These are phyloP conservation scores for Oxyura jamaicensis DNA, from an alignment of 2,113 vertebrate genomes.

Conservation along the genomic window DNA sequence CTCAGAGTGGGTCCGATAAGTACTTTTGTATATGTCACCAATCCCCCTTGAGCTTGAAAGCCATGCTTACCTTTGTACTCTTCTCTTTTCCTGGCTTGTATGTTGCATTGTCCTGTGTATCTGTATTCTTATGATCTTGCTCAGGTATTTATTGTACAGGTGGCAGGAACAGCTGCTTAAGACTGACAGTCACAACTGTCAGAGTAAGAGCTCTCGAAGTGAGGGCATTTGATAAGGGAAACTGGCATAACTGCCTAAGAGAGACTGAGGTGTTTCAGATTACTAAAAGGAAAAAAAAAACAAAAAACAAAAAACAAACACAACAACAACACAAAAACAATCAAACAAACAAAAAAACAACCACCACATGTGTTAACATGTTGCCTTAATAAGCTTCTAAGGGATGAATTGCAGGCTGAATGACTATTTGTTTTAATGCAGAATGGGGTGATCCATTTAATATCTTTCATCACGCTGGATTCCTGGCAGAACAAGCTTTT, in stretches of 20 bases:
- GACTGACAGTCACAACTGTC: neutral
- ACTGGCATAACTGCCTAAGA: accelerated
- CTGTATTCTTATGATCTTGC: neutral
- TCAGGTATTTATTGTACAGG: neutral
- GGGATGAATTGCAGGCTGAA: neutral
- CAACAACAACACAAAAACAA: too few species aligned
- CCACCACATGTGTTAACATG: accelerated
- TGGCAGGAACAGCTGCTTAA: neutral
- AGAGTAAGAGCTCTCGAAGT: neutral
- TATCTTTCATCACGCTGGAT: neutral
- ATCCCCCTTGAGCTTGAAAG: neutral
- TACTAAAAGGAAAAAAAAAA: neutral
- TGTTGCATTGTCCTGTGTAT: accelerated
- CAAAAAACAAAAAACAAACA: too few species aligned
- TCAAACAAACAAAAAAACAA: too few species aligned
- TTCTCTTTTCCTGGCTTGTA: neutral
- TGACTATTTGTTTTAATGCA: neutral
- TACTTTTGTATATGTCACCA: neutral
- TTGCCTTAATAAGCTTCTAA: neutral
- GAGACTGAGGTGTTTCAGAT: neutral
- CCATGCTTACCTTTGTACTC: neutral
- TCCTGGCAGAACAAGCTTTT: neutral
- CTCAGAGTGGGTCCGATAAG: accelerated
- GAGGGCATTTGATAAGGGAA: neutral
- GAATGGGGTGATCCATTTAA: neutral